phyloP scores from a whole-genome alignment of 2,113 vertebrate species.

The Ceyx cyanopectus region DNA sequence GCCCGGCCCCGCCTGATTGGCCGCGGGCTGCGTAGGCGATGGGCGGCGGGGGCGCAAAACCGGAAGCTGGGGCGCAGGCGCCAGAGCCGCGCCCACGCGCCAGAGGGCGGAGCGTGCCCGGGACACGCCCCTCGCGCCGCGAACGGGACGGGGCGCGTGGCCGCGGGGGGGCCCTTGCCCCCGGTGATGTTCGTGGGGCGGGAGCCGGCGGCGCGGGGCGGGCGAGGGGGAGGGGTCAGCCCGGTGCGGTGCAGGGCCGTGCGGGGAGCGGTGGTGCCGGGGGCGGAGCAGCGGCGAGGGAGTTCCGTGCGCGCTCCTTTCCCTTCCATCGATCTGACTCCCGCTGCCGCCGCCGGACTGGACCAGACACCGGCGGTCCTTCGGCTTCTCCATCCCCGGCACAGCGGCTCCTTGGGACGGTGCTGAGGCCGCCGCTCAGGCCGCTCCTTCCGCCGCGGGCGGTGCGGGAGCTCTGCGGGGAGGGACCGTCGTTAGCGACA shows the following conservation, averaged over 20 bases:
- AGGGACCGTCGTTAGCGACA: background rate
- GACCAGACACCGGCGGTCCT: background rate
- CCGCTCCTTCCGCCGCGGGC: background rate
- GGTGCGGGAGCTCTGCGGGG: background rate
- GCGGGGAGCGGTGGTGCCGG: background rate
- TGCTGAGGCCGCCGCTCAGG: background rate
- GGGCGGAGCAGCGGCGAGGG: background rate
- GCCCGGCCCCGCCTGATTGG: conserved; percentile 6
- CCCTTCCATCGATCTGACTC: background rate
- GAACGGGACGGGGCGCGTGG: too few relatives aligned
- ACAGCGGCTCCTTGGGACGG: background rate
- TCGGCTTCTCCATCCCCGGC: background rate
- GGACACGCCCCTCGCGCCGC: too few relatives aligned
- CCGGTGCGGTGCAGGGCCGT: too few relatives aligned
- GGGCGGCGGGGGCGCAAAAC: background rate
- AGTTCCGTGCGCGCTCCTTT: background rate
- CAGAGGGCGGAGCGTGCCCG: background rate
- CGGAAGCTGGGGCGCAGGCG: background rate
- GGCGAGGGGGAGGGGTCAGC: too few relatives aligned
- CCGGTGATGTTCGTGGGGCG: too few relatives aligned
- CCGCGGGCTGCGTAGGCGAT: background rate
- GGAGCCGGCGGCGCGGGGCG: too few relatives aligned
- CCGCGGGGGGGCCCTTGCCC: too few relatives aligned
- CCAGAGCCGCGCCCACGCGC: background rate
- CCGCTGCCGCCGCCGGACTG: too few relatives aligned